phyloP scores from a whole-genome alignment of 1,140 invertebrate species.

The Aphis gossypii region DNA sequence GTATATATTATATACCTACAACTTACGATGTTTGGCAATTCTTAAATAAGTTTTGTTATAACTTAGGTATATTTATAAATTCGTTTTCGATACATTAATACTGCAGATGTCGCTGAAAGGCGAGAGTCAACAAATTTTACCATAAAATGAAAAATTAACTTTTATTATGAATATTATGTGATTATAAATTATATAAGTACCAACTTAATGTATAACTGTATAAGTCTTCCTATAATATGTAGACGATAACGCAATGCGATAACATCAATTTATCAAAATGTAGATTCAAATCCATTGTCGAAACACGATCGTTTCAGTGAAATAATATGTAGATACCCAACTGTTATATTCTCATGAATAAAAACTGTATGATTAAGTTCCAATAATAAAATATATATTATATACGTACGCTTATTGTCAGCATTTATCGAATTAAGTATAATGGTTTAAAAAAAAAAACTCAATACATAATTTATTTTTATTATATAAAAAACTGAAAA shows the following conservation, averaged over 20 bases:
- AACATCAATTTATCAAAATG: not conserved
- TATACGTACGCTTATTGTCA: slow-evolving; percentile 24
- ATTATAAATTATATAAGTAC: not conserved
- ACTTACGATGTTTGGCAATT: not conserved
- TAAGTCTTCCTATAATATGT: not conserved
- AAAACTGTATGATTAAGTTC: not conserved
- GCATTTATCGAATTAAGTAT: slow-evolving; percentile 26
- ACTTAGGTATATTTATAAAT: not conserved
- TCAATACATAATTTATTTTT: slow-evolving; percentile 29
- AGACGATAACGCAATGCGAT: not conserved
- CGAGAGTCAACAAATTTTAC: too few relatives aligned
- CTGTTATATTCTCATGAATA: not conserved
- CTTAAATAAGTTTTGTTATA: not conserved
- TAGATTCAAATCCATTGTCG: not conserved
- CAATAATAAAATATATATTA: not conserved
- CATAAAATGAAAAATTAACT: not conserved
- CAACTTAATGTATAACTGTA: not conserved
- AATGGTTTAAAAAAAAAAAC: not conserved
- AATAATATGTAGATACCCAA: not conserved
- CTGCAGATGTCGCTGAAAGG: not conserved
- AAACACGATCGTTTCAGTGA: not conserved
- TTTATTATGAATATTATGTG: not conserved
- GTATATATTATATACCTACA: too few relatives aligned
- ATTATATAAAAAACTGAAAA: not conserved
- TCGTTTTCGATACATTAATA: not conserved